Conservation (phyloP, 2,113 vertebrate genomes). For the Peromyscus maniculatus region DNA sequence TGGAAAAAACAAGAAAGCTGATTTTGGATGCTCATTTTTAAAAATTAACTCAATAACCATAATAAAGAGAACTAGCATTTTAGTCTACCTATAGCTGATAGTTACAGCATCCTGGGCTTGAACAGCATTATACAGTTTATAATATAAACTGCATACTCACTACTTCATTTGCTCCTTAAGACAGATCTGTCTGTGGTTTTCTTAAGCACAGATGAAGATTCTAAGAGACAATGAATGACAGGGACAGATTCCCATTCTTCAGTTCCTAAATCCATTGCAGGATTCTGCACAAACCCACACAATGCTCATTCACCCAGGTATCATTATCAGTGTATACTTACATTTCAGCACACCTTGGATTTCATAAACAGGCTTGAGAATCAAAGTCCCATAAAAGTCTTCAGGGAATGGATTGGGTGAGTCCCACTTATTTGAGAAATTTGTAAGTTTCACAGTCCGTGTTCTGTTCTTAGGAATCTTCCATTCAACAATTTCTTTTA, state of each 20-base stretch:
- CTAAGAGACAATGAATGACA: not conserved
- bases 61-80: not conserved
- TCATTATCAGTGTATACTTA: slow-evolving; percentile 87
- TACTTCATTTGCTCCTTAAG: not conserved
- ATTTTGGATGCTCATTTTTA: not conserved
- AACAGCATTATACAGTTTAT: not conserved
- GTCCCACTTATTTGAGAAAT: slow-evolving; percentile 78
- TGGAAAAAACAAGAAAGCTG: not conserved
- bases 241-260: not conserved
- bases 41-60: not conserved
- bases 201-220: not conserved
- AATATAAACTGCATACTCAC: not conserved
- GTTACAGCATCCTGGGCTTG: not conserved
- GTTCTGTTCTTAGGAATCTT: slow-evolving; percentile 90
- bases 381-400: slow-evolving; percentile 86
- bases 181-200: not conserved
- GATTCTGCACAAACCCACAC: not conserved
- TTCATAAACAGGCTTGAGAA: slow-evolving; percentile 91
- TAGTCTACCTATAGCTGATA: not conserved
- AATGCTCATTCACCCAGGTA: not conserved
- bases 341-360: slow-evolving; percentile 91
- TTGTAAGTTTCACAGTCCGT: slow-evolving; percentile 87
- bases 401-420: slow-evolving; percentile 83
- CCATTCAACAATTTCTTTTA: slow-evolving; percentile 92
- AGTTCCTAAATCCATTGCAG: not conserved